A percentile compares a stretch with the other conserved stretches of the same genome.
Conservation (phyloP, 2,113 vertebrate genomes). For the Tragulus kanchil region DNA sequence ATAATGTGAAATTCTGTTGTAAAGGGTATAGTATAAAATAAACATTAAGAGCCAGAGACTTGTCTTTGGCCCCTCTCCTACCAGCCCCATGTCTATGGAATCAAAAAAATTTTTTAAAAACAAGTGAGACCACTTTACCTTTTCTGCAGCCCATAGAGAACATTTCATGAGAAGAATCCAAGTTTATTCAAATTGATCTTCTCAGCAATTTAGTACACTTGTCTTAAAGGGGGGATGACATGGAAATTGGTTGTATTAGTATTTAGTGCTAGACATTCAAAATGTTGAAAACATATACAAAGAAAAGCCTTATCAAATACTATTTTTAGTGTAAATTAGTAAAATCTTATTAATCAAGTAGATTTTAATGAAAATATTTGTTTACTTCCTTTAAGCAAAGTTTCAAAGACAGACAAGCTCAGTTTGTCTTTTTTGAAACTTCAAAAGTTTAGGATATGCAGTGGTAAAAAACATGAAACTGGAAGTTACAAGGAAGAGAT, state of each 20-base stretch:
- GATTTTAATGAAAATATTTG: neutral
- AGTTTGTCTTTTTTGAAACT: conserved; percentile 7
- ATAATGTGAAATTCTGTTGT: conserved; percentile 82
- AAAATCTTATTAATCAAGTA: neutral
- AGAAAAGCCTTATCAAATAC: neutral
- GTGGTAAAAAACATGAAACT: neutral
- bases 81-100: neutral
- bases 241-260: neutral
- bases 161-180: neutral
- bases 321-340: neutral
- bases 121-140: neutral
- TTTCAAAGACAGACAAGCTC: neutral
- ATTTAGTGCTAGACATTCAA: neutral
- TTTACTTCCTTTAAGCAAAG: neutral
- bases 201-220: neutral
- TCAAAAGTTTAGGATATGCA: neutral
- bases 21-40: conserved; percentile 68
- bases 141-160: neutral
- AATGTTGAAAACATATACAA: neutral
- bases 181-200: neutral
- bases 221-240: neutral
- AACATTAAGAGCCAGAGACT: conserved; percentile 65
- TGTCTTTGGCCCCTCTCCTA: neutral
- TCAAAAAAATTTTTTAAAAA: neutral
- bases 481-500: neutral